These are phyloP conservation scores for Acromyrmex charruanus DNA, from an alignment of 1,140 invertebrate species.

Conservation along the genomic window DNA sequence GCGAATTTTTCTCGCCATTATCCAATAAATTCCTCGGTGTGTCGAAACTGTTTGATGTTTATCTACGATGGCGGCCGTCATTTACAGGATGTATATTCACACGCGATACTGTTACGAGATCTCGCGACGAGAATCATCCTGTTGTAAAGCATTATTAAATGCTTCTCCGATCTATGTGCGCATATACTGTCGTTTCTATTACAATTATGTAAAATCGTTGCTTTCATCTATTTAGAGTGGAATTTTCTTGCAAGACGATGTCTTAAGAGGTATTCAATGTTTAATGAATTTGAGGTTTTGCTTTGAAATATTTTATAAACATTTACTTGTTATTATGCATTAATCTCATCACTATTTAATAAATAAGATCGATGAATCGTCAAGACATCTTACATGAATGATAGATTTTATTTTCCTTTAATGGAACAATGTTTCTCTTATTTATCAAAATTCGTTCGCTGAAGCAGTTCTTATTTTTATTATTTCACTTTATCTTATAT, in stretches of 20 bases:
- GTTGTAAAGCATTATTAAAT: conserved; percentile 47
- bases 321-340: neutral
- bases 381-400: neutral
- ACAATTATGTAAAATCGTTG: neutral
- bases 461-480: neutral
- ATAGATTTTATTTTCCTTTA: neutral
- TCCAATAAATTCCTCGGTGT: conserved; percentile 43
- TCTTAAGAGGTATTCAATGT: neutral
- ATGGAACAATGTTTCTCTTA: neutral
- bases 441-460: neutral
- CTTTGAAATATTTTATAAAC: neutral
- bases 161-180: conserved; percentile 7
- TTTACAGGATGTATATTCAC: conserved; percentile 37
- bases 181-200: conserved; percentile 47
- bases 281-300: neutral
- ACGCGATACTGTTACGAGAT: conserved; percentile 47
- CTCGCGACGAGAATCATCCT: conserved; percentile 5
- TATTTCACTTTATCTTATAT: neutral
- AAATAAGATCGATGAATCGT: neutral
- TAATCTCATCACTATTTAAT: neutral
- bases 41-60: conserved; percentile 53
- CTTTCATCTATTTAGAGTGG: conserved; percentile 6
- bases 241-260: neutral
- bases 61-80: conserved; percentile 24
- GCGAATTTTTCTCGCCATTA: conserved; percentile 56